Percentiles rank a stretch among this genome's conserved stretches.
These are phyloP conservation scores for Papilio glaucus DNA, from an alignment of 1,140 invertebrate genomes.

Conservation along the genomic window DNA sequence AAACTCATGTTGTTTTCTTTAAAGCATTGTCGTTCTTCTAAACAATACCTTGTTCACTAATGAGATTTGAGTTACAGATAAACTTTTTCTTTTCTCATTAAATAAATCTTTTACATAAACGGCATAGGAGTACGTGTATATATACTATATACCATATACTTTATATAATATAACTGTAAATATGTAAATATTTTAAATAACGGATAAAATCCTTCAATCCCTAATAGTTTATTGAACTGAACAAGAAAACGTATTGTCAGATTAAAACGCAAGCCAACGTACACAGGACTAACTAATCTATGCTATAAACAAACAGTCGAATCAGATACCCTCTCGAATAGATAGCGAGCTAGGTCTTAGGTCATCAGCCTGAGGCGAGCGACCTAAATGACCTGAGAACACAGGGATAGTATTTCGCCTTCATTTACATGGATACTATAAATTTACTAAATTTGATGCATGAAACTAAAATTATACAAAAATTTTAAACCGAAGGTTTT, in stretches of 20 bases:
- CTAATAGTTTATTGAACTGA: background rate
- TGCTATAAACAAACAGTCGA: slow-evolving; percentile 30
- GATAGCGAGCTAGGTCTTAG: slow-evolving; percentile 34
- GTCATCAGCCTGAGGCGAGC: slow-evolving; percentile 26
- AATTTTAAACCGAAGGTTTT: no score
- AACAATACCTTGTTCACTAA: no score
- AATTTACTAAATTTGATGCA: background rate
- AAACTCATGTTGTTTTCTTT: no score
- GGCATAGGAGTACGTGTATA: no score
- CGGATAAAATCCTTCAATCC: no score
- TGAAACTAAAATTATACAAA: background rate
- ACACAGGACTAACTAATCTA: slow-evolving; percentile 15
- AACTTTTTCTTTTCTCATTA: no score
- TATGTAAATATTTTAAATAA: no score
- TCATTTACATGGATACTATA: slow-evolving; percentile 14
- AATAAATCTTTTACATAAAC: no score
- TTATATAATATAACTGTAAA: no score
- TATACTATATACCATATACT: no score
- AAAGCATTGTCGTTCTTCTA: no score
- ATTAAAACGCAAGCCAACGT: slow-evolving; percentile 25
- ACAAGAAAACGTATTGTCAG: background rate
- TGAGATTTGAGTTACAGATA: no score
- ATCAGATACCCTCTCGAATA: slow-evolving; percentile 32
- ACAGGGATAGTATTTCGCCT: slow-evolving; percentile 15
- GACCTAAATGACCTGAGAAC: slow-evolving; percentile 26